Percentiles rank a stretch among this genome's conserved stretches.
phyloP scores from a whole-genome alignment of 2,113 vertebrate species.

The Sphyrna mokarran region DNA sequence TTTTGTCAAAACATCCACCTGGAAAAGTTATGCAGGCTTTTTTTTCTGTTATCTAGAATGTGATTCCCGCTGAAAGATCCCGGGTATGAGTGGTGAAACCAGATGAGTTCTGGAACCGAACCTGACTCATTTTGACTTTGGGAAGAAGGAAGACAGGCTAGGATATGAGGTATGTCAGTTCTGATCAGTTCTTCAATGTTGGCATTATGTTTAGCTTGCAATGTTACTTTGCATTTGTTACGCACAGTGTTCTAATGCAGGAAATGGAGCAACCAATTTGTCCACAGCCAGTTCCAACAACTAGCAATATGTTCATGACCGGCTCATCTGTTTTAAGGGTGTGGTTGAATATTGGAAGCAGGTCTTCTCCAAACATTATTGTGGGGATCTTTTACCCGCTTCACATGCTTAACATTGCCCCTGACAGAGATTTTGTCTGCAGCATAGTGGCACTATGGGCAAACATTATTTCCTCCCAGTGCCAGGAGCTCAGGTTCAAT shows the following conservation, averaged over 20 bases:
- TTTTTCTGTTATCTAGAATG: constrained; percentile 66
- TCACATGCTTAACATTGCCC: neutral
- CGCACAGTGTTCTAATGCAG: neutral
- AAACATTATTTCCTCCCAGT: no score
- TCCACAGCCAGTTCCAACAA: neutral
- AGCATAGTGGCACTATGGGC: no score
- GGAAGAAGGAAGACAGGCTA: constrained; percentile 96
- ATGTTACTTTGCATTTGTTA: neutral
- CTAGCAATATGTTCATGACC: neutral
- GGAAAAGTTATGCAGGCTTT: constrained; percentile 17
- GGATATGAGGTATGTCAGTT: constrained; percentile 84
- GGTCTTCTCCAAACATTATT: neutral
- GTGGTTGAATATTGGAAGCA: neutral
- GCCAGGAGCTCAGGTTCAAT: no score
- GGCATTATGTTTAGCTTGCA: neutral
- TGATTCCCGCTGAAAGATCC: constrained; percentile 94
- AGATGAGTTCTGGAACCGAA: constrained; percentile 99
- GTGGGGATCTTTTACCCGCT: neutral
- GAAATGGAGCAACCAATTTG: neutral
- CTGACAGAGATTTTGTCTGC: no score
- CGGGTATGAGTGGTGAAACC: constrained; percentile 97
- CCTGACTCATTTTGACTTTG: constrained; percentile 97
- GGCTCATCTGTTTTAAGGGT: neutral
- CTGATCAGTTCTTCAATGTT: neutral
- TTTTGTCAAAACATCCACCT: neutral